Conservation (phyloP, 2,888 invertebrate genomes). For the Galeruca laticollis region DNA sequence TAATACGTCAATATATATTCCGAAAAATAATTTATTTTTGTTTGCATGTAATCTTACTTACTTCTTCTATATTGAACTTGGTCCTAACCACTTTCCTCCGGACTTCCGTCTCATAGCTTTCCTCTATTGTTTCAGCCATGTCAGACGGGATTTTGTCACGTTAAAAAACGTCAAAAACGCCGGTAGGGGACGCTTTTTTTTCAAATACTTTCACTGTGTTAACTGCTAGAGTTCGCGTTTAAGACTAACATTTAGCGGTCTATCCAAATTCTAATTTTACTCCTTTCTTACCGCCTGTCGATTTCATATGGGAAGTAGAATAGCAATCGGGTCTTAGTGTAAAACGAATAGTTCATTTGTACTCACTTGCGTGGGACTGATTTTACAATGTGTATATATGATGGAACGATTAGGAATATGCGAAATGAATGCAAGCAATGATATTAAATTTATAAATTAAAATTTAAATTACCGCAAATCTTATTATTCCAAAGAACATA, state of each 20-base stretch:
- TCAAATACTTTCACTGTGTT: conserved; percentile 39
- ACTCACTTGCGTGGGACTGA: conserved; percentile 7
- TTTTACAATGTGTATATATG: background rate
- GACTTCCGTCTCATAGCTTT: conserved; percentile 77
- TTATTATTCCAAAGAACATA: too few relatives aligned
- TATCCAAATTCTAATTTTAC: conserved; percentile 24
- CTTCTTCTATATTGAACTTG: conserved; percentile 80
- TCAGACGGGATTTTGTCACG: conserved; percentile 43
- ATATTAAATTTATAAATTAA: too few relatives aligned
- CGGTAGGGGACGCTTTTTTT: conserved; percentile 41
- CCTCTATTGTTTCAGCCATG: conserved; percentile 79
- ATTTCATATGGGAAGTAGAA: conserved; percentile 20
- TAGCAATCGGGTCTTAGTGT: conserved; percentile 12
- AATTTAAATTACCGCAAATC: too few relatives aligned
- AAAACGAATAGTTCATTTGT: conserved; percentile 16
- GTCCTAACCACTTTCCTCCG: conserved; percentile 78
- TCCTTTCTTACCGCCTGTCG: conserved; percentile 23
- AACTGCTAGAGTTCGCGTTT: conserved; percentile 43
- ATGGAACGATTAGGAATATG: too few relatives aligned
- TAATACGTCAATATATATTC: conserved; percentile 8
- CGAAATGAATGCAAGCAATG: too few relatives aligned
- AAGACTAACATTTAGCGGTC: conserved; percentile 24
- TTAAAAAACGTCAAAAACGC: conserved; percentile 35
- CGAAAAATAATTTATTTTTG: background rate
- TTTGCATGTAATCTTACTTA: conserved; percentile 65